Base-by-base conservation (phyloP, 2,113 vertebrate genomes). In the Motacilla alba region DNA sequence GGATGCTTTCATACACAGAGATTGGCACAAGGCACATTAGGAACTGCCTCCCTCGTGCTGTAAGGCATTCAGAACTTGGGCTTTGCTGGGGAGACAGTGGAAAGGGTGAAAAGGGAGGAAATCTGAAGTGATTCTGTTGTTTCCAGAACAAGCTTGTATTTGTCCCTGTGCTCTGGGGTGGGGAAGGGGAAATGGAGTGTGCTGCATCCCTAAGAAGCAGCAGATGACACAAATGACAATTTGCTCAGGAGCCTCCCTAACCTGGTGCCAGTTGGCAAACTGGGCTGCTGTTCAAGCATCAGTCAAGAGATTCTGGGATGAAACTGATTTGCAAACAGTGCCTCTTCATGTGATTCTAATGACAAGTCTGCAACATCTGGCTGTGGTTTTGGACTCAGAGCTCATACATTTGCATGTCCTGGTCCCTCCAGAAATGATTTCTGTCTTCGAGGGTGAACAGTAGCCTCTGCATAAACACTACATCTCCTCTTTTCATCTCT, bases 261-360 rank as follows among this genome's bases (percentile, higher is more conserved):
- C 9, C 18, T 31, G 13, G 7, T 81, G 76, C 88, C 87, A 69
- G 62, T 87, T 94, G 83, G 91, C 74, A 91, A 83, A 76, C 44
- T 20, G 56, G 35, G 79, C 73, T 80, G 79, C 56, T 63, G 39
- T 58, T 93, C 60, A 88, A 91, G 81, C 43, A 55, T n/a, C 73
- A 60, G 67, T 73, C 74, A 64, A 66, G 95, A 95, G 81, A 58
- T 68, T 55, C 37, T 8, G 37, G 76, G 58, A 70, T 80, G 52
- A 41, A 91, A 76, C 14, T 94, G 76, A 90, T 96, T 69, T 89
- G 88, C 80, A 84, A 89, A 79, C 78, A 91, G 49, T 31, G 74
- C 47, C 56, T 82, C 81, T 92, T 68, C 63, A 26, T 81, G 64
- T 59, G 82, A 72, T 78, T 70, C 93, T 84, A 60, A 87, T 95